Conservation (phyloP, 1,140 invertebrate genomes). For the Samia ricini region DNA sequence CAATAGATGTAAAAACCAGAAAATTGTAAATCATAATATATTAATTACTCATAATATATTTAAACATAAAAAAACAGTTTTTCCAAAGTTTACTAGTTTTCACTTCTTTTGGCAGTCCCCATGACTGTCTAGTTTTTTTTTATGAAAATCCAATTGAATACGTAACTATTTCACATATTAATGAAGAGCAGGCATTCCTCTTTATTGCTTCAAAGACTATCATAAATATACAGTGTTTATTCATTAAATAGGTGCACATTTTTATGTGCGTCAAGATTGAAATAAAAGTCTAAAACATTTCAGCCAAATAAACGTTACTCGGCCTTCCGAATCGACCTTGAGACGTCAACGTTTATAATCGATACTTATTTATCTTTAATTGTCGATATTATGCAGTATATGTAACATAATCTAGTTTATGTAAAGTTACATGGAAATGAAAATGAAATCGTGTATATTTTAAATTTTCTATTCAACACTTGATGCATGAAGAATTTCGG, state of each 20-base stretch:
- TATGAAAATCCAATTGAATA: neutral
- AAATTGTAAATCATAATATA: no score
- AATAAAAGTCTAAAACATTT: slow-evolving; percentile 52
- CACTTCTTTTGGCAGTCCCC: no score
- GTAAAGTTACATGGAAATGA: no score
- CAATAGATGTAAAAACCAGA: no score
- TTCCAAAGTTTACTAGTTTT: no score
- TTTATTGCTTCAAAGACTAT: slow-evolving; percentile 40
- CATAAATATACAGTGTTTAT: slow-evolving; percentile 44
- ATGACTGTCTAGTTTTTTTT: no score
- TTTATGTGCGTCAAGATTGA: slow-evolving; percentile 34
- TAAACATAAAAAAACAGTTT: no score
- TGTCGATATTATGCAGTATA: neutral
- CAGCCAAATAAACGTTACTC: slow-evolving; percentile 38
- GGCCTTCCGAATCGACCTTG: slow-evolving; percentile 48
- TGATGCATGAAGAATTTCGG: no score
- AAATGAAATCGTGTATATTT: no score
- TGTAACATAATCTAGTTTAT: no score
- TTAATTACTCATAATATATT: no score
- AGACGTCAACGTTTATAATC: slow-evolving; percentile 35
- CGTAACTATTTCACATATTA: neutral
- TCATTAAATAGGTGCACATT: slow-evolving; percentile 46
- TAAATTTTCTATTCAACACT: no score
- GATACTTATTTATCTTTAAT: slow-evolving; percentile 31
- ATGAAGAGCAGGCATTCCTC: slow-evolving; percentile 11